phyloP scores from a whole-genome alignment of 2,888 invertebrate genomes.

The Sarcophaga subvicina region DNA sequence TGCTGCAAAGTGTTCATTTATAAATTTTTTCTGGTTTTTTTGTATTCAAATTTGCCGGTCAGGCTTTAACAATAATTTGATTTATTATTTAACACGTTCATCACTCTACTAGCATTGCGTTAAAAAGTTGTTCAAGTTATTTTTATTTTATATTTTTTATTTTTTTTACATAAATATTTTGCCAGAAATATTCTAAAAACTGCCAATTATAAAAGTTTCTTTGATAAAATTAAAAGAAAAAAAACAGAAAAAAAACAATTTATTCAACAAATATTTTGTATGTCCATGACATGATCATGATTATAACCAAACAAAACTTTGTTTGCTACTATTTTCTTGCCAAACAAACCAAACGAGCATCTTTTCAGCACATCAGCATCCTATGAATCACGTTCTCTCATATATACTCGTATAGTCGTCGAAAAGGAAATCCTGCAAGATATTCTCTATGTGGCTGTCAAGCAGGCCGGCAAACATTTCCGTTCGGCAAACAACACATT shows the following conservation, averaged over 20 bases:
- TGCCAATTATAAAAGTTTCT: constrained; percentile 57
- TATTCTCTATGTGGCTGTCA: background rate
- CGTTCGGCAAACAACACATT: constrained; percentile 9
- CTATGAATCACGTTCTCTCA: background rate
- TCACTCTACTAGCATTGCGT: background rate
- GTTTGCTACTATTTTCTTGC: background rate
- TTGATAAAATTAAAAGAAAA: constrained; percentile 5
- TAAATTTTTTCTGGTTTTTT: too few species aligned
- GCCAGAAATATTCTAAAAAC: constrained; percentile 24
- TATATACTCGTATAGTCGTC: background rate
- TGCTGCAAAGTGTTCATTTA: too few species aligned
- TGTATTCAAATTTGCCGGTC: too few species aligned
- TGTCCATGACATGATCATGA: constrained; percentile 52
- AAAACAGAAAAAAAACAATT: background rate
- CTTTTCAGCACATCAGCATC: background rate
- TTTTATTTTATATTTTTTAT: background rate
- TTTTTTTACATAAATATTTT: background rate
- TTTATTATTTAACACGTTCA: background rate
- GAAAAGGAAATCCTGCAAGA: background rate
- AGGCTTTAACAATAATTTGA: too few species aligned
- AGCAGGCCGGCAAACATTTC: constrained; percentile 11
- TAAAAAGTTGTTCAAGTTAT: too few species aligned
- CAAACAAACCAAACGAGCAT: constrained; percentile 41
- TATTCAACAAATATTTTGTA: constrained; percentile 1
- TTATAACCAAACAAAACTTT: constrained; percentile 17